A percentile compares a stretch with the other conserved stretches of the same genome.
Conservation (phyloP, 2,797 vertebrate genomes). For the Steatocranus sp. region DNA sequence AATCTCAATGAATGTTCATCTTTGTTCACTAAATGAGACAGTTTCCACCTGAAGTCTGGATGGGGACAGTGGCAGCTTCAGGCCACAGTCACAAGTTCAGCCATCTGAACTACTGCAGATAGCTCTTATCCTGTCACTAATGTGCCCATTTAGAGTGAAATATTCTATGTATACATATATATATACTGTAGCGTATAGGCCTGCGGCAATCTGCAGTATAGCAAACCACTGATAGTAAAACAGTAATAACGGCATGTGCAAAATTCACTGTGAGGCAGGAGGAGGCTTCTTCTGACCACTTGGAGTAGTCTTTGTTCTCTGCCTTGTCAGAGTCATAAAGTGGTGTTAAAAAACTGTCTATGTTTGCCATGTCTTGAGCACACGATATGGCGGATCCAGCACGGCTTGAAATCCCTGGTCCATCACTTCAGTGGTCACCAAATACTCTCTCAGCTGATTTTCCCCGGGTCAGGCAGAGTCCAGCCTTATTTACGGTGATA, state of each 20-base stretch:
- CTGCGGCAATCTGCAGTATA: constrained; percentile 33
- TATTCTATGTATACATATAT: constrained; percentile 34
- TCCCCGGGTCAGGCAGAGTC: not conserved
- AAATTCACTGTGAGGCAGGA: constrained; percentile 78
- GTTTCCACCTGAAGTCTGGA: constrained; percentile 3
- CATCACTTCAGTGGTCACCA: constrained; percentile 37
- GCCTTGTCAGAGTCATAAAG: constrained; percentile 15
- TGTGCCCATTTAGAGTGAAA: constrained; percentile 28
- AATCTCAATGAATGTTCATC: not conserved
- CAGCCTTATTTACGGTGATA: not conserved
- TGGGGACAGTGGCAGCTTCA: not conserved
- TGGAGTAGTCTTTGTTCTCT: not conserved
- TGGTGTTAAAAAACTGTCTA: constrained; percentile 26
- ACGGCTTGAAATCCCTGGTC: constrained; percentile 15
- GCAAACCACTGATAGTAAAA: constrained; percentile 61
- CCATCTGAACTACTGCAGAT: not conserved
- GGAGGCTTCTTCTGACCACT: constrained; percentile 5
- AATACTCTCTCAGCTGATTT: constrained; percentile 67
- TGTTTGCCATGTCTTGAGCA: constrained; percentile 1
- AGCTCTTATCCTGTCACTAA: constrained; percentile 5
- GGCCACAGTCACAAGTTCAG: not conserved
- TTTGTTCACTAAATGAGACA: too few species aligned
- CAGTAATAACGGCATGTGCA: constrained; percentile 82
- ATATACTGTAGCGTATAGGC: constrained; percentile 23
- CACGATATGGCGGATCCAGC: constrained; percentile 1